Base-by-base conservation (phyloP, 1,140 invertebrate genomes). In the Hylaeus volcanicus region DNA sequence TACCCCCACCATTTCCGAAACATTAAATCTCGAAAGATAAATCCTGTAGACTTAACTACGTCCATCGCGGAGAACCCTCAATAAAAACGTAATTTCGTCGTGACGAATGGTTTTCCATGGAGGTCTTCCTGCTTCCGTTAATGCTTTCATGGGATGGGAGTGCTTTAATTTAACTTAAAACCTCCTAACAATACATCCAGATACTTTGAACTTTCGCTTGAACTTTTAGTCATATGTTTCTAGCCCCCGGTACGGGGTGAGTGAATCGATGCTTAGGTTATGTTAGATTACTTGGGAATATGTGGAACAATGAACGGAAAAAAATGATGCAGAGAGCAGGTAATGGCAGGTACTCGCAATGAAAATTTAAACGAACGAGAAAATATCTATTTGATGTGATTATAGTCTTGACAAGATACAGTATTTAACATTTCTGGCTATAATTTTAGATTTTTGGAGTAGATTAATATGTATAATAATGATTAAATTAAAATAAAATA, bases 101-200 rank as follows among this genome's bases (percentile, higher is more conserved):
- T 79, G 86, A 86, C 85, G 81, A 87, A 87, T 82, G 80, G 68
- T 79, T 70, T 56, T 75, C 69, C 69, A 81, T 69, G 71, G 51
- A 45, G 74, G 71, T 68, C 80, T 83, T 70, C 61, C 39, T n/a
- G 75, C 74, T 66, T 55, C 58, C 72, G 73, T 82, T 82, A 85
- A 81, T 78, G 71, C 68, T 74, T 78, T 15, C 64, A 77, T 77
- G 82, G 66, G 71, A 74, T 76, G 71, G 77, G 63, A 74, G 79
- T 76, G 78, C 79, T 85, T 81, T 82, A 86, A 85, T 85, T 86
- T 88, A 88, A 86, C 81, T 88, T 87, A 86, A 26, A 88, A 88
- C 84, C 84, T 84, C 72, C 71, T 88, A 86, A 82, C 82, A 81
- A 82, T 83, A 80, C 71, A 86, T 63, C 76, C 11, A n/a, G 48